phyloP scores from a whole-genome alignment of 2,113 vertebrate species.

The Numida meleagris region DNA sequence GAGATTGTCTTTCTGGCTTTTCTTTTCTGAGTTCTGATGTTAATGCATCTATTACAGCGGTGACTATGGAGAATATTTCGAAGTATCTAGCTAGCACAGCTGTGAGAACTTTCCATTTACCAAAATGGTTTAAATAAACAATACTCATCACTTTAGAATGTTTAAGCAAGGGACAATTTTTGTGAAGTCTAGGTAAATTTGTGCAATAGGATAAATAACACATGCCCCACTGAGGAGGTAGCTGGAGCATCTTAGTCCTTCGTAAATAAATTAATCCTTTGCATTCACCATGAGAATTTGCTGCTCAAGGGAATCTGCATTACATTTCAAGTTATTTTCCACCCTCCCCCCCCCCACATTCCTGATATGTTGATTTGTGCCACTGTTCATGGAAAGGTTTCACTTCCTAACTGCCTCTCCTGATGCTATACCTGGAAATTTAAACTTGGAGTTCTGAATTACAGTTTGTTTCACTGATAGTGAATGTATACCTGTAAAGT shows the following conservation, averaged over 20 bases:
- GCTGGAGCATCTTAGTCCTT: not conserved
- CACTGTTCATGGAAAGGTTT: not conserved
- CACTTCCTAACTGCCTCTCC: not conserved
- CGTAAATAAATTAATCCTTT: accelerated
- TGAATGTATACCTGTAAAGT: not conserved
- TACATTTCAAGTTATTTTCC: not conserved
- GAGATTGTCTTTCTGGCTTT: not conserved
- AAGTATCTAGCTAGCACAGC: not conserved
- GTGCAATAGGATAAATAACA: not conserved
- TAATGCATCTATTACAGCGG: not conserved
- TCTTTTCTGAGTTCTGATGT: not conserved
- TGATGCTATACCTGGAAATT: not conserved
- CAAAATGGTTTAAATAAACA: not conserved
- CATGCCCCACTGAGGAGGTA: not conserved
- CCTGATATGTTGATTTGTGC: not conserved
- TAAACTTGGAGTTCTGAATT: not conserved
- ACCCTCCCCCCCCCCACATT: not conserved
- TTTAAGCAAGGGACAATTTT: not conserved
- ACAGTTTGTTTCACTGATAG: not conserved
- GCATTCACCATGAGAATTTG: not conserved
- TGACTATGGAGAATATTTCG: not conserved
- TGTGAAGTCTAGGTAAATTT: not conserved
- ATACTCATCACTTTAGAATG: not conserved
- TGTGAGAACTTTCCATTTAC: not conserved
- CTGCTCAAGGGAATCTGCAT: not conserved